phyloP scores from a whole-genome alignment of 1,140 invertebrate species.

The Polypedilum pembai region DNA sequence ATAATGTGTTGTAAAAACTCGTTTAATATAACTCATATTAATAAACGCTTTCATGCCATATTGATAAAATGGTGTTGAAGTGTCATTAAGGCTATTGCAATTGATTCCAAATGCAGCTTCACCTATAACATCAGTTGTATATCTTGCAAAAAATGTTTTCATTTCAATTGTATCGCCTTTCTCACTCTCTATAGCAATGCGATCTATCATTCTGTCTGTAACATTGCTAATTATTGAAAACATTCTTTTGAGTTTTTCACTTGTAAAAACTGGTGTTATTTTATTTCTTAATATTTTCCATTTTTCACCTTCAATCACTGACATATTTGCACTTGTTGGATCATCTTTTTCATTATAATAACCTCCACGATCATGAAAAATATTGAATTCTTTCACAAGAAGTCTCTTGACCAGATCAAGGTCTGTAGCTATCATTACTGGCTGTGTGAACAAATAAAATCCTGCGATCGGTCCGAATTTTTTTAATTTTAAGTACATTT shows the following conservation, averaged over 20 bases:
- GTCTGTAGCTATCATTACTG: constrained; percentile 35
- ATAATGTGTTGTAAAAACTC: neutral
- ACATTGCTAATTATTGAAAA: constrained; percentile 36
- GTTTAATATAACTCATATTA: neutral
- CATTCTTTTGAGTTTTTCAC: constrained; percentile 49
- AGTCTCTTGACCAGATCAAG: constrained; percentile 39
- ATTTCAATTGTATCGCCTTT: constrained; percentile 35
- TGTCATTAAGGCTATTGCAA: constrained; percentile 38
- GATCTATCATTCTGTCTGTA: constrained; percentile 34
- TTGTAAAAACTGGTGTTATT: constrained; percentile 47
- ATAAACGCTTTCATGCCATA: constrained; percentile 29
- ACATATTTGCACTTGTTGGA: constrained; percentile 33
- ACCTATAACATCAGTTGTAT: constrained; percentile 45
- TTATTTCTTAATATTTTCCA: constrained; percentile 47
- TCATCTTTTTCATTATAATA: constrained; percentile 32
- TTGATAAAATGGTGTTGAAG: constrained; percentile 38
- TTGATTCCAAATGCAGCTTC: constrained; percentile 44
- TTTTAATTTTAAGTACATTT: constrained; percentile 28
- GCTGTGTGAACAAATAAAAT: constrained; percentile 37
- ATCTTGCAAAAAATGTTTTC: constrained; percentile 41
- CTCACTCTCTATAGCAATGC: constrained; percentile 32
- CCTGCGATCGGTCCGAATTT: constrained; percentile 20
- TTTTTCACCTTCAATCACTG: constrained; percentile 34
- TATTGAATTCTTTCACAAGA: constrained; percentile 38
- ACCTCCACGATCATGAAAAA: constrained; percentile 34